phyloP scores from a whole-genome alignment of 2,797 vertebrate species.

The Spinus olivaceus region DNA sequence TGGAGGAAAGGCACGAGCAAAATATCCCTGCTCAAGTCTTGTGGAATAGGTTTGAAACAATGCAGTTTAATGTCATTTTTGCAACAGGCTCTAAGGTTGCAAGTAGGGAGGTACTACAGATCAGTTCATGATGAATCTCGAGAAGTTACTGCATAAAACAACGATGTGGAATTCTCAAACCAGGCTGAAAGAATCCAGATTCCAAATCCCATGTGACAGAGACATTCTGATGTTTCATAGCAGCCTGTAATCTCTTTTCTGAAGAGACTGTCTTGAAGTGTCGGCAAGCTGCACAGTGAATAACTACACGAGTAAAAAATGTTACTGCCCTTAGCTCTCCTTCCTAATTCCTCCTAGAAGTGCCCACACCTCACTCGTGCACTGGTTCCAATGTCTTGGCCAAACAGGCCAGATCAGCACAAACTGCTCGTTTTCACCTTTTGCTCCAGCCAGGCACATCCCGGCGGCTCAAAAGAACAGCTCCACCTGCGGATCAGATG shows the following conservation, averaged over 20 bases:
- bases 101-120: background rate
- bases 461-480: background rate
- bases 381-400: background rate
- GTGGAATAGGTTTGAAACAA: background rate
- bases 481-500: background rate
- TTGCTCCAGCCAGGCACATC: background rate
- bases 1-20: background rate
- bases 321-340: background rate
- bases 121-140: background rate
- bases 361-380: rapidly evolving
- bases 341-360: background rate
- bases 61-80: background rate
- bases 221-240: background rate
- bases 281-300: background rate
- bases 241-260: background rate
- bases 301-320: background rate
- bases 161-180: rapidly evolving
- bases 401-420: background rate
- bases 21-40: background rate
- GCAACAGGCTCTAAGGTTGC: background rate
- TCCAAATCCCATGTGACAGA: background rate
- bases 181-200: background rate
- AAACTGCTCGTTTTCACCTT: background rate
- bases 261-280: background rate
- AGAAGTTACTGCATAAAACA: background rate